Conservation (phyloP, 2,113 vertebrate genomes). For the Neogobius melanostomus region DNA sequence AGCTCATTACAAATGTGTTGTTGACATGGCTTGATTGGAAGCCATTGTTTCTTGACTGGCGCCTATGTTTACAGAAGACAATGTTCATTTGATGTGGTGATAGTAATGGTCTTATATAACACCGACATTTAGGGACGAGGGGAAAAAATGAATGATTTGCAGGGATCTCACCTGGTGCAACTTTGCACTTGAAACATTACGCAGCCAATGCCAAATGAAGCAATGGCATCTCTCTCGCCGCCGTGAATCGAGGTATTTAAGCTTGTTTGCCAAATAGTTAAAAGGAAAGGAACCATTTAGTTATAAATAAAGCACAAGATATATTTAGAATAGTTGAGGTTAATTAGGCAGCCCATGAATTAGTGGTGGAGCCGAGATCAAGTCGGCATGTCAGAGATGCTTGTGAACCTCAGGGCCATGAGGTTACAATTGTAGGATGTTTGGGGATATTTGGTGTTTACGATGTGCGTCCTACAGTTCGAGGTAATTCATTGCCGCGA, state of each 20-base stretch:
- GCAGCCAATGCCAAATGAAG: slow-evolving; percentile 14
- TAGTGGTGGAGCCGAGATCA: slow-evolving; percentile 63
- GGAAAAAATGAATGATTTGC: background rate
- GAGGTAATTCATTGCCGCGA: slow-evolving; percentile 74
- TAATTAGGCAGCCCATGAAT: slow-evolving; percentile 68
- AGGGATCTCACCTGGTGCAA: background rate
- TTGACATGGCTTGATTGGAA: slow-evolving; percentile 54
- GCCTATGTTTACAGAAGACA: slow-evolving; percentile 48
- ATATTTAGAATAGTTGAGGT: slow-evolving; percentile 72
- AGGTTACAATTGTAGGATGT: slow-evolving; percentile 72
- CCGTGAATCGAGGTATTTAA: slow-evolving; percentile 32
- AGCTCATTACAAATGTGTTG: slow-evolving; percentile 67
- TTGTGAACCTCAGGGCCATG: slow-evolving; percentile 66
- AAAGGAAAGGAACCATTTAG: slow-evolving; percentile 43
- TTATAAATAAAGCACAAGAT: slow-evolving; percentile 61
- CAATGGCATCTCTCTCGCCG: slow-evolving; percentile 29
- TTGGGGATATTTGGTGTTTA: slow-evolving; percentile 75
- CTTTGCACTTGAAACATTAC: background rate
- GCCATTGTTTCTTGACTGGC: slow-evolving; percentile 52
- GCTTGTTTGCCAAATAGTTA: slow-evolving; percentile 40
- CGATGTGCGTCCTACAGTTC: slow-evolving; percentile 68
- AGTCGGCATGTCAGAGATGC: slow-evolving; percentile 69
- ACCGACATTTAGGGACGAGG: slow-evolving; percentile 26
- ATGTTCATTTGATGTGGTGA: slow-evolving; percentile 31
- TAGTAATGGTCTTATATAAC: slow-evolving; percentile 28